Base-by-base conservation (phyloP, 2,888 invertebrate species). In the Agelastica alni region DNA sequence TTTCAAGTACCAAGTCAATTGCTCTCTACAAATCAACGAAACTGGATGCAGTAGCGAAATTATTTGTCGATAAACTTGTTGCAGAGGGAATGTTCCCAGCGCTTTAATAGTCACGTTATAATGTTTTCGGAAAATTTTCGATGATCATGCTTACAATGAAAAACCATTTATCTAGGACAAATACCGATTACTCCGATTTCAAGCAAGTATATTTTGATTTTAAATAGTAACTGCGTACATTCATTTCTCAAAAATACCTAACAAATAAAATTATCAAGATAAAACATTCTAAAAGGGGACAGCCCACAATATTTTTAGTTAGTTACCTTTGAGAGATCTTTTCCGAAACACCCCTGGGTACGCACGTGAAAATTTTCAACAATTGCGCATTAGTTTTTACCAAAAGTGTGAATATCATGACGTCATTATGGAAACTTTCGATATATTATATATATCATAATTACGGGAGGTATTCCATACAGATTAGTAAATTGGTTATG, bases 271-370 rank as follows among this genome's bases (percentile, higher is more conserved):
- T 61, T 43, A 64, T 62, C 42, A 63, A 66, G 60, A 62, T 65
- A 69, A 76, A 68, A 76, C 75, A 76, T 76, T 76, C 76, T 77
- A 77, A 76, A 75, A 66, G 74, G 77, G 77, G 77, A 75, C 77
- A 77, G 76, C 76, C 75, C 75, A 77, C 73, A 77, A 77, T 74
- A 74, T 61, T 60, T 73, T 49, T 18, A 77, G 76, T 77, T 84
- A 87, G 87, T 90, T 91, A 91, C 91, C 91, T 91, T 91, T 91
- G 88, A 91, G 90, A 87, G 91, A 91, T 89, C 91, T 89, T 91
- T 91, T 91, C 90, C 91, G 91, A 91, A 91, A 91, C 87, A 91
- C 90, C 87, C 91, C 91, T 91, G 72, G 81, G 79, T 78, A 79
- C 79, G 80, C 81, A 81, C 80, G 81, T 81, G 81, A 77, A 77